A percentile compares a stretch with the other conserved stretches of the same genome.
phyloP scores from a whole-genome alignment of 2,113 vertebrate species.

The Sinocyclocheilus anophthalmus region DNA sequence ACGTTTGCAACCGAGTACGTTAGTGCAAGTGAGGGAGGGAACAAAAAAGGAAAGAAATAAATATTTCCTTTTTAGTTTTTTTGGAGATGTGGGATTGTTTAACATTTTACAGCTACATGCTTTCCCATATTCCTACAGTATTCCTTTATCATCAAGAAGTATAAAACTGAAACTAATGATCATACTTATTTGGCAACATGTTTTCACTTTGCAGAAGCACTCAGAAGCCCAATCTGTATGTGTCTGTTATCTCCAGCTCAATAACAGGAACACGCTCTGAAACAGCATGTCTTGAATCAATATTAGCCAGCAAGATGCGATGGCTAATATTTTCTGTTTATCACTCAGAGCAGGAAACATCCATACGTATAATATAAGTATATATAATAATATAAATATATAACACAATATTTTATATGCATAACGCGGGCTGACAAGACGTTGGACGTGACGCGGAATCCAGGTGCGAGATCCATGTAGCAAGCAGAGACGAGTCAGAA shows the following conservation, averaged over 20 bases:
- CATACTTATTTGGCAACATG: not conserved
- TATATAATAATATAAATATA: too few species aligned
- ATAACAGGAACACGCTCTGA: not conserved
- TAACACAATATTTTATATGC: rapidly evolving
- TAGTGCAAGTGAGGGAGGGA: too few species aligned
- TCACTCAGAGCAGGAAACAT: constrained; percentile 46
- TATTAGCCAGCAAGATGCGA: constrained; percentile 63
- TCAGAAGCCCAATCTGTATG: not conserved
- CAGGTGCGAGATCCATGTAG: too few species aligned
- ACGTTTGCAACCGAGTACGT: too few species aligned
- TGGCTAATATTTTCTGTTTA: constrained; percentile 63
- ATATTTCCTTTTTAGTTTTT: too few species aligned
- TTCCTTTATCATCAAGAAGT: not conserved
- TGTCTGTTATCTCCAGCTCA: not conserved
- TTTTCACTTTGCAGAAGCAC: not conserved
- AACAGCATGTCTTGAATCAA: constrained; percentile 55
- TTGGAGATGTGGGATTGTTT: not conserved
- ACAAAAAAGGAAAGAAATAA: too few species aligned
- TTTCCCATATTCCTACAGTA: not conserved
- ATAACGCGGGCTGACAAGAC: too few species aligned
- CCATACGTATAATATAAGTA: too few species aligned
- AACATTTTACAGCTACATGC: not conserved
- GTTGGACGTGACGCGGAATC: too few species aligned
- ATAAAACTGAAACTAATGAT: not conserved
- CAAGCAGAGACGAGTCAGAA: too few species aligned